A percentile compares a stretch with the other conserved stretches of the same genome.
Evolutionary conservation across 2,888 invertebrate species (phyloP).

Genomic region (Synergus japonicus): DNA sequence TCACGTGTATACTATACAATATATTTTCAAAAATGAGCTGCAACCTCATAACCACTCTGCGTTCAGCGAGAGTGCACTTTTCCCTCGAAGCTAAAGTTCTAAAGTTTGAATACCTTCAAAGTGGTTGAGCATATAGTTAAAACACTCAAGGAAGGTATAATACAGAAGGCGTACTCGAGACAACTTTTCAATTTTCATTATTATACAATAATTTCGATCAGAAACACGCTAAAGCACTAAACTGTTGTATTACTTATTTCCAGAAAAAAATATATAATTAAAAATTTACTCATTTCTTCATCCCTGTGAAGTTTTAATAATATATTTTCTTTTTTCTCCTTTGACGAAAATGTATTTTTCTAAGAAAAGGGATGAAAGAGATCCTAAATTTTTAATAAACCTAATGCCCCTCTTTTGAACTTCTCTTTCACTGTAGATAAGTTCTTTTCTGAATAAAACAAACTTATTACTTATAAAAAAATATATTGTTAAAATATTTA

Average conservation of each 20-base stretch:
- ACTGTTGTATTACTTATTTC: not conserved
- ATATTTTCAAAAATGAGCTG: constrained; percentile 25
- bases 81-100: constrained; percentile 19
- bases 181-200: constrained; percentile 36
- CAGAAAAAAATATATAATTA: not conserved
- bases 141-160: constrained; percentile 31
- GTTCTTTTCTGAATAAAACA: no score
- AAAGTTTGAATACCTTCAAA: constrained; percentile 35
- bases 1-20: not conserved
- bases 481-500: no score
- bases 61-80: constrained; percentile 32
- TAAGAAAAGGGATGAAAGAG: no score
- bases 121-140: constrained; percentile 22
- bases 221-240: not conserved
- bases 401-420: no score
- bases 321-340: no score
- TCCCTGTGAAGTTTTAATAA: no score
- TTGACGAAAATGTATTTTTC: no score
- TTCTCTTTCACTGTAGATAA: no score
- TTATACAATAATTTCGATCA: not conserved
- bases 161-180: constrained; percentile 2
- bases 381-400: no score
- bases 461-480: no score
- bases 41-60: constrained; percentile 21
- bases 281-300: no score